Base-by-base conservation (phyloP, 1,140 invertebrate genomes). In the Ylistrum balloti region DNA sequence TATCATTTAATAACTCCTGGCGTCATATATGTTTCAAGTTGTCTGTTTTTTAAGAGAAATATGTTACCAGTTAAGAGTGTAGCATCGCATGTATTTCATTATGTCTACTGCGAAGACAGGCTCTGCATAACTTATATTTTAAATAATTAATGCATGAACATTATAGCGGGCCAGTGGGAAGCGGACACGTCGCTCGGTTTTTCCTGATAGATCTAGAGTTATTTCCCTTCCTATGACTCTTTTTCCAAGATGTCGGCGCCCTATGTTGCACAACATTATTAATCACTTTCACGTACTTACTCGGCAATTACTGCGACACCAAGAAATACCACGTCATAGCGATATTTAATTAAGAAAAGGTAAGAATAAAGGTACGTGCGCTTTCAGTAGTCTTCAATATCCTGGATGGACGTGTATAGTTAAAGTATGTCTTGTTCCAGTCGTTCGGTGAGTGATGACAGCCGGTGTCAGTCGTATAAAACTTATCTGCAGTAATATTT, bases 161-260 rank as follows among this genome's bases (percentile, higher is more conserved):
- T 13, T 38, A 38, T 17, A 48, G 20, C 17, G 22, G 22, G n/a
- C 56, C 56, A 74, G 2, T 74, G 56, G 28, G 22, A 17, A n/a
- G 28, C 56, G 56, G 28, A 74, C 56, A 74, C 56, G 56, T 74
- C 28, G 22, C 56, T 5, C 1, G 7, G 10, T 38, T 38, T 38
- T 38, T 7, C 35, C 5, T 38, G n/a, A 20, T 48, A 10, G 11
- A 13, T 20, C 13, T 3, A 74, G 56, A 74, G 56, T 74, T 74
- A 74, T 28, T n/a, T 5, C 56, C 56, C 56, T 28, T 74, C 5
- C 11, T 28, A 28, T n/a, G 11, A 74, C 56, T 74, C 56, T 74
- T 74, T 74, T 74, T 74, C 56, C n/a, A 74, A 74, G 17, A 74
- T 74, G 56, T 74, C 56, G 56, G 56, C 56, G 56, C 56, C 56